Base-by-base conservation (phyloP, 2,797 vertebrate species). In the Anguilla pacifica region DNA sequence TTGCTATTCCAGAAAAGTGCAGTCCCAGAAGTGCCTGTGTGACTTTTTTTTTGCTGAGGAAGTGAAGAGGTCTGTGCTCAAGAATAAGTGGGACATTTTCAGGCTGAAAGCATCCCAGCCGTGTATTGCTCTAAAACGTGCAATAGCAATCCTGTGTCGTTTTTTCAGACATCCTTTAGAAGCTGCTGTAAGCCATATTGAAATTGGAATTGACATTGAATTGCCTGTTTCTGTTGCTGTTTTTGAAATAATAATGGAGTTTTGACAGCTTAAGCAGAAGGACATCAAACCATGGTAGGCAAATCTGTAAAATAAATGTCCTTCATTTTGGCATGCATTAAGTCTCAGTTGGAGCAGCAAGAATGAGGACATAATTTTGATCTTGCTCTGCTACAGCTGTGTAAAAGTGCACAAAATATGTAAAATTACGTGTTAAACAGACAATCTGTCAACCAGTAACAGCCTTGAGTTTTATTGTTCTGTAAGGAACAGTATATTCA, bases 31-130 rank as follows among this genome's bases (percentile, higher is more conserved):
- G 2, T 72, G 67, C 25, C 28, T 35, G 70, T 72, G 11, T 0
- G 10, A n/a, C n/a, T 70, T 70, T 5, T 46, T 72, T 10, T 72
- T 35, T 72, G n/a, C 70, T 72, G 70, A 72, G 28, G 28, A 72
- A 35, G 35, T 22, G 39, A 79, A 46, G 39, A 22, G 39, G 6
- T 46, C 17, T 43, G 35, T 46, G 74, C 35, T 79, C 19, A 0
- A 74, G 70, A 79, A 46, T 46, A 79, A 82, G 79, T 82, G n/a
- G 46, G 10, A 51, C 79, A 82, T 10, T 82, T 81, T 51, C 19
- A 28, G 43, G 7, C 43, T 49, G 43, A 82, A 82, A 82, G 46
- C 22, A 51, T 82, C 25, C 46, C 79, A 28, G 31, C 19, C 6
- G 2, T 13, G 70, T 51, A 15, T 10, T 39, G 70, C 10, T 77